A percentile compares a stretch with the other conserved stretches of the same genome.
Conservation (phyloP, 2,888 invertebrate species). For the Drosophila paranaensis region DNA sequence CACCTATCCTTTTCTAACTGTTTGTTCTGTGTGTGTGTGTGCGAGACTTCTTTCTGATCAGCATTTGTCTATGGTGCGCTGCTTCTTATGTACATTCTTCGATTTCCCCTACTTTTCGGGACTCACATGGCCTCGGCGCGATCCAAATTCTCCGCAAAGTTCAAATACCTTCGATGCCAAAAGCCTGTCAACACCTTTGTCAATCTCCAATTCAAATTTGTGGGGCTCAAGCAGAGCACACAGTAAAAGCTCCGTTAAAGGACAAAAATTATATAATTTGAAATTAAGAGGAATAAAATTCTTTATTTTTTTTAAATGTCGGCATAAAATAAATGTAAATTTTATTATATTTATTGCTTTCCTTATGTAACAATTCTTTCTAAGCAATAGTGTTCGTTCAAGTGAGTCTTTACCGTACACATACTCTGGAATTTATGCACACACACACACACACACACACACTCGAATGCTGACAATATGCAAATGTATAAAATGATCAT, state of each 20-base stretch:
- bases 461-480: conserved; percentile 24
- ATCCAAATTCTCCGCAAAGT: conserved; percentile 44
- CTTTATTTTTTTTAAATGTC: not conserved
- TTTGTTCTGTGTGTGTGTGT: conserved; percentile 12
- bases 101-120: conserved; percentile 64
- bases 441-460: not conserved
- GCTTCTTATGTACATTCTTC: conserved; percentile 19
- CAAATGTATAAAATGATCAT: conserved; percentile 50
- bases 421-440: not conserved
- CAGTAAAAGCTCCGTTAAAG: conserved; percentile 3
- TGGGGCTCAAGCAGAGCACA: conserved; percentile 18
- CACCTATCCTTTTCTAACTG: conserved; percentile 72
- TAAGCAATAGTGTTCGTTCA: not conserved
- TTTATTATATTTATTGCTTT: not conserved
- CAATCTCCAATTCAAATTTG: conserved; percentile 59
- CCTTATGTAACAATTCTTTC: not conserved
- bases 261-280: too few species aligned
- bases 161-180: conserved; percentile 53
- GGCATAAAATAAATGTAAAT: not conserved
- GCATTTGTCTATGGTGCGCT: conserved; percentile 53
- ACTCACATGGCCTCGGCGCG: conserved; percentile 20
- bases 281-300: too few species aligned
- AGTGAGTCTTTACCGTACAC: not conserved
- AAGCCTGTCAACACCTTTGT: conserved; percentile 52
- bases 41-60: conserved; percentile 62